A percentile compares a stretch with the other conserved stretches of the same genome.
phyloP scores from a whole-genome alignment of 2,888 invertebrate genomes.

The Catocala sponsa region DNA sequence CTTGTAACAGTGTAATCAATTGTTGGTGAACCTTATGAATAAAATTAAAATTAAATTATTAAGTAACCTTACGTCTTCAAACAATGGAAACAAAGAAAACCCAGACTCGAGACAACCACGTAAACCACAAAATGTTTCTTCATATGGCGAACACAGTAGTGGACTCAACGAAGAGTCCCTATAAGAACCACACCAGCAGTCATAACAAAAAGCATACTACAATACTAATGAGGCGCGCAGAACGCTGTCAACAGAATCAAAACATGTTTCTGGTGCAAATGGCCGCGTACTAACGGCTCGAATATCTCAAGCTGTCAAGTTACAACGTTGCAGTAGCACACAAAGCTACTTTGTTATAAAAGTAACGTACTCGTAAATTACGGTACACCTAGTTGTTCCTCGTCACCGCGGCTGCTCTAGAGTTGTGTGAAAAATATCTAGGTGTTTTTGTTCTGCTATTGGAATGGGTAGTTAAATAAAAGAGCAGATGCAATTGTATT shows the following conservation, averaged over 20 bases:
- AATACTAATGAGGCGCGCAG: too few relatives aligned
- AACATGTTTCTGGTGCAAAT: constrained; percentile 7
- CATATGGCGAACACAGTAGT: too few relatives aligned
- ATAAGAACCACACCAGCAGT: too few relatives aligned
- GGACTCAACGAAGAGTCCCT: too few relatives aligned
- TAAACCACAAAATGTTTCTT: too few relatives aligned
- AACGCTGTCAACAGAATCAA: background rate
- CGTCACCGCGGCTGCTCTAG: background rate
- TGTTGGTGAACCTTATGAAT: too few relatives aligned
- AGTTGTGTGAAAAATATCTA: constrained; percentile 7
- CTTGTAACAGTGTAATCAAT: too few relatives aligned
- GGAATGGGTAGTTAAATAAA: constrained; percentile 1
- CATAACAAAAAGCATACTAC: too few relatives aligned
- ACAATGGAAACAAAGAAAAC: too few relatives aligned
- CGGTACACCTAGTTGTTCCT: constrained; percentile 34
- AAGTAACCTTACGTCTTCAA: too few relatives aligned
- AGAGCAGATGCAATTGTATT: background rate
- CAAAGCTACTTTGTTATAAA: constrained; percentile 14
- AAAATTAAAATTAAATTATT: too few relatives aligned
- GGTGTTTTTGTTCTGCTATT: constrained; percentile 1
- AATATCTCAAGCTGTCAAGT: constrained; percentile 17
- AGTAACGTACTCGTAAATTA: constrained; percentile 44
- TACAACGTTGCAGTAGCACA: constrained; percentile 6
- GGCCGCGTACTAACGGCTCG: background rate
- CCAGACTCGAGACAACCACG: too few relatives aligned